phyloP scores from a whole-genome alignment of 1,140 invertebrate genomes.

The Chymomyza costata region DNA sequence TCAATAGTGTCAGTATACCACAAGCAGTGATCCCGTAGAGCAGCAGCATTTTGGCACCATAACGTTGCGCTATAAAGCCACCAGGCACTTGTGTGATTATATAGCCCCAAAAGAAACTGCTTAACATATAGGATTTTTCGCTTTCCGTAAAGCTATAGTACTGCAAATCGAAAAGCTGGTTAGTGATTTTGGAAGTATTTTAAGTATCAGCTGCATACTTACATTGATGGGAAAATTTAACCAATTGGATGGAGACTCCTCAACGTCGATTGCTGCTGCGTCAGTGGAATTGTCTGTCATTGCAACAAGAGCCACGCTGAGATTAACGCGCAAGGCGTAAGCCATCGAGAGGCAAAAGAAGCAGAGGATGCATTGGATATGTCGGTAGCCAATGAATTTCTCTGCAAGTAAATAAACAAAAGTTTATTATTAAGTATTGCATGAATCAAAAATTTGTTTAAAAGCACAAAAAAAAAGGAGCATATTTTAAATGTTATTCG shows the following conservation, averaged over 20 bases:
- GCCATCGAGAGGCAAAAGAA: slow-evolving; percentile 80
- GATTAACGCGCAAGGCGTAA: slow-evolving; percentile 81
- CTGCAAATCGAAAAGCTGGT: slow-evolving; percentile 6
- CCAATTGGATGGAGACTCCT: neutral
- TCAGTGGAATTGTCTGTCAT: slow-evolving; percentile 48
- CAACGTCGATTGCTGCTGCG: slow-evolving; percentile 29
- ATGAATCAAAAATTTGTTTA: no score
- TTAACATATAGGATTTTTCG: slow-evolving; percentile 68
- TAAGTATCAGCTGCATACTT: no score
- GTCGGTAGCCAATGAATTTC: slow-evolving; percentile 78
- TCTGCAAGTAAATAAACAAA: slow-evolving; percentile 39
- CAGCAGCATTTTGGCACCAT: slow-evolving; percentile 78
- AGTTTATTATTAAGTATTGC: no score
- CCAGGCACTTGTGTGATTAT: slow-evolving; percentile 64
- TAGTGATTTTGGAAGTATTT: no score
- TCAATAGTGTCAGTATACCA: slow-evolving; percentile 76
- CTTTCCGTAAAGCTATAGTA: slow-evolving; percentile 31
- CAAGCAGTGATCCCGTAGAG: slow-evolving; percentile 45
- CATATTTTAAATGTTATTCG: no score
- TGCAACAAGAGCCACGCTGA: slow-evolving; percentile 80
- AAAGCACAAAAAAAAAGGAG: no score
- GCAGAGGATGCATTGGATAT: slow-evolving; percentile 81
- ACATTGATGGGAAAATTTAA: no score
- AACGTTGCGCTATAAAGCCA: slow-evolving; percentile 61
- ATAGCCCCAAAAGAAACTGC: slow-evolving; percentile 80